Conservation (phyloP, 2,888 invertebrate genomes). For the Eupeodes latifasciatus region DNA sequence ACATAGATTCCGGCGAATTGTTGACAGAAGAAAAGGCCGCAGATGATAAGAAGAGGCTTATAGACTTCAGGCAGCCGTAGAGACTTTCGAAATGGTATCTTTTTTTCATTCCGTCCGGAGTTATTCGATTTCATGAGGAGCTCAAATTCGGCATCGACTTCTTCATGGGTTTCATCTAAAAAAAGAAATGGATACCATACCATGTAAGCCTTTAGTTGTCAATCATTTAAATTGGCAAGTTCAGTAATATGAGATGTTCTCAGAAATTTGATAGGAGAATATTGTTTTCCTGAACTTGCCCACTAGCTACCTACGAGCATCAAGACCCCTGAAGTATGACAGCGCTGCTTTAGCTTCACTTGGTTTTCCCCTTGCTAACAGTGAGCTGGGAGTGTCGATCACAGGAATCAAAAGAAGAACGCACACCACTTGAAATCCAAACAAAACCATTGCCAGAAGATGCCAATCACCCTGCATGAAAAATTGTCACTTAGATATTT, state of each 20-base stretch:
- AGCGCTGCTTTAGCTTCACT: slow-evolving; percentile 87
- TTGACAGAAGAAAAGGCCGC: slow-evolving; percentile 87
- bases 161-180: slow-evolving; percentile 80
- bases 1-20: slow-evolving; percentile 90
- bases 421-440: slow-evolving; percentile 81
- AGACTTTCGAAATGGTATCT: slow-evolving; percentile 78
- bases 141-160: slow-evolving; percentile 80
- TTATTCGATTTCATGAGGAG: slow-evolving; percentile 80
- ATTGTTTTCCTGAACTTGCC: too few species aligned
- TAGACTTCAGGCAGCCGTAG: slow-evolving; percentile 82
- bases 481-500: too few species aligned
- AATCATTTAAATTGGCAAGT: too few species aligned
- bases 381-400: slow-evolving; percentile 89
- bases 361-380: slow-evolving; percentile 86
- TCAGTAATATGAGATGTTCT: too few species aligned
- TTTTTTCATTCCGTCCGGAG: slow-evolving; percentile 78
- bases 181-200: neutral
- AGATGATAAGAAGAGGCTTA: slow-evolving; percentile 85
- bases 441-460: slow-evolving; percentile 81
- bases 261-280: too few species aligned
- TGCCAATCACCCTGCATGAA: slow-evolving; percentile 80
- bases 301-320: slow-evolving; percentile 31
- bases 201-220: neutral
- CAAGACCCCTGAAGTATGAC: slow-evolving; percentile 87
- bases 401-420: slow-evolving; percentile 85